Conservation (phyloP, 2,797 vertebrate genomes). For the Holocentrus rufus region DNA sequence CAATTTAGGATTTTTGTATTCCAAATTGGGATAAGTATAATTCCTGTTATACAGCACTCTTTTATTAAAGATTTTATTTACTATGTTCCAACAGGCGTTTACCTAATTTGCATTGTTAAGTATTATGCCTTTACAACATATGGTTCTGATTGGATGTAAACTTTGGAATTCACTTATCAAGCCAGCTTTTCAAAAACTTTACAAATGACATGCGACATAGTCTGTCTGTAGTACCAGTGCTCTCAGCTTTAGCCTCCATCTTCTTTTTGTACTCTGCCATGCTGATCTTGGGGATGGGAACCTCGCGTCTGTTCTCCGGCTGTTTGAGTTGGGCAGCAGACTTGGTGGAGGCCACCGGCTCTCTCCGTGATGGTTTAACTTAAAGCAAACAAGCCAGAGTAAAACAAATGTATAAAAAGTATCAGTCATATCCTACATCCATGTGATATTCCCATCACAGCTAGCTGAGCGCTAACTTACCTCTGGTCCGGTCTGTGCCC, state of each 20-base stretch:
- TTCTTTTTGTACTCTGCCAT: constrained; percentile 59
- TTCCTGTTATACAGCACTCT: neutral
- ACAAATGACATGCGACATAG: neutral
- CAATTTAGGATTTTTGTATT: too few relatives aligned
- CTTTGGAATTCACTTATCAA: neutral
- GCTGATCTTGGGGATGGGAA: neutral
- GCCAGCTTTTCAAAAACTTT: neutral
- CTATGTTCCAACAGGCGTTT: neutral
- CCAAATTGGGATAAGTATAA: neutral
- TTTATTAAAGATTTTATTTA: neutral
- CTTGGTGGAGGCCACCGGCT: constrained; percentile 12
- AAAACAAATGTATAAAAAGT: neutral
- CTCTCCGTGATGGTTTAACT: constrained; percentile 49
- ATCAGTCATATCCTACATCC: neutral
- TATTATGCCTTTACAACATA: too few relatives aligned
- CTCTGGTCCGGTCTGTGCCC: constrained; percentile 4
- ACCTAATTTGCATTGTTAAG: neutral
- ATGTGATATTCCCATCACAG: neutral
- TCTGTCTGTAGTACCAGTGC: constrained; percentile 35
- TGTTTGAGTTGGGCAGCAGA: neutral
- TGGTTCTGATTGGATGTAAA: neutral
- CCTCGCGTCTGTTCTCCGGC: constrained; percentile 7
- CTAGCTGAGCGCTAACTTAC: constrained; percentile 45
- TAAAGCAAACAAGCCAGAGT: constrained; percentile 28
- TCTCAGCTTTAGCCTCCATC: constrained; percentile 49